A percentile compares a stretch with the other conserved stretches of the same genome.
phyloP scores from a whole-genome alignment of 2,888 invertebrate genomes.

The Lasioglossum vierecki region DNA sequence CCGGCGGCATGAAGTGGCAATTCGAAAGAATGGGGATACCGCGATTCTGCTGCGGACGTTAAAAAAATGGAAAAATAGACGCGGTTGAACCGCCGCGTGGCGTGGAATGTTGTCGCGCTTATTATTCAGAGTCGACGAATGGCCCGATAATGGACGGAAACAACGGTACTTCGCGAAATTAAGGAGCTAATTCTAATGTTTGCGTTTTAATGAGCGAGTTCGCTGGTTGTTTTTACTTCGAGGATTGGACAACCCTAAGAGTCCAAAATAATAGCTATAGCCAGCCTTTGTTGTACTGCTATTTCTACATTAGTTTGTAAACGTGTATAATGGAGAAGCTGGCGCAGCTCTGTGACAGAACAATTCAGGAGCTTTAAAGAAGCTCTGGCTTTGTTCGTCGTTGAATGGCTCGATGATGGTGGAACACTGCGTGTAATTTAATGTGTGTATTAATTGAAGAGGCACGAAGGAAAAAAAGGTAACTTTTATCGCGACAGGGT shows the following conservation, averaged over 20 bases:
- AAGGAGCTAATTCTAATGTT: conserved; percentile 4
- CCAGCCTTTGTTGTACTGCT: neutral
- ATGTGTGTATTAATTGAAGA: neutral
- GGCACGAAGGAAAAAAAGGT: neutral
- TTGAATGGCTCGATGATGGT: neutral
- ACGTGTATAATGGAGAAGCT: neutral
- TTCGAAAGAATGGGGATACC: conserved; percentile 41
- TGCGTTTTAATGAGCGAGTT: neutral
- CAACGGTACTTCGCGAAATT: conserved; percentile 14
- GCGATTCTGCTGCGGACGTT: conserved; percentile 8
- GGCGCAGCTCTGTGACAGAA: neutral
- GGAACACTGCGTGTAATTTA: neutral
- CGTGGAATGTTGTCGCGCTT: conserved; percentile 18
- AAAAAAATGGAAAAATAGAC: neutral
- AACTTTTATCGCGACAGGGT: neutral
- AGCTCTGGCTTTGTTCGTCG: neutral
- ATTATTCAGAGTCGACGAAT: conserved; percentile 41
- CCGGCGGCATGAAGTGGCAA: conserved; percentile 38
- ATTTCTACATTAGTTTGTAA: neutral
- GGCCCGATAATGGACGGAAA: neutral
- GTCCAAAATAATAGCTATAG: neutral
- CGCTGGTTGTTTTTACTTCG: neutral
- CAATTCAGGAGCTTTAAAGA: neutral
- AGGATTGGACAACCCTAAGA: neutral
- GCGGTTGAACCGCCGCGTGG: neutral